A percentile compares a stretch with the other conserved stretches of the same genome.
These are phyloP conservation scores for Ranitomeya variabilis DNA, from an alignment of 2,113 vertebrate genomes.

Conservation along the genomic window DNA sequence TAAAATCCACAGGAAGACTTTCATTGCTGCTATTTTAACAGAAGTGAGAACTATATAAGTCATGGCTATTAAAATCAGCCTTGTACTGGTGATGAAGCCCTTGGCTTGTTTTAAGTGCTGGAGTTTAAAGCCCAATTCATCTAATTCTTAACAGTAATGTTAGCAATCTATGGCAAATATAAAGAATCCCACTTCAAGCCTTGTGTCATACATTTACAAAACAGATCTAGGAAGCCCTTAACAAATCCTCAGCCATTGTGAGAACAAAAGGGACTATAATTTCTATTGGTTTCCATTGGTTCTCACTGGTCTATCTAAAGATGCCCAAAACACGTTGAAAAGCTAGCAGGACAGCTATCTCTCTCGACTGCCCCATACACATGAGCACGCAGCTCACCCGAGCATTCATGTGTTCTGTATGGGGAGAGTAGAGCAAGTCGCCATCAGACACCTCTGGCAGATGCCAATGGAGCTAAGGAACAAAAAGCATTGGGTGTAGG, in stretches of 20 bases:
- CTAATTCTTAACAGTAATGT: background rate
- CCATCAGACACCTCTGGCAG: too few relatives aligned
- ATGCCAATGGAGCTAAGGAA: too few relatives aligned
- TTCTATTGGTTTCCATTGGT: background rate
- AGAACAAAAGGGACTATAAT: background rate
- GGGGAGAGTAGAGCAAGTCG: too few relatives aligned
- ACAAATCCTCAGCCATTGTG: background rate
- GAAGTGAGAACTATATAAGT: background rate
- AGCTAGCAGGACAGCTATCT: too few relatives aligned
- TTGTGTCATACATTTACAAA: background rate
- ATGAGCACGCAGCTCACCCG: too few relatives aligned
- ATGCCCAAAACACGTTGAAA: too few relatives aligned
- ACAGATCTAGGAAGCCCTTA: background rate
- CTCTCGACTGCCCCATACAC: too few relatives aligned
- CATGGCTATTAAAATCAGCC: constrained; percentile 2
- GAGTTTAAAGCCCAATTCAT: background rate
- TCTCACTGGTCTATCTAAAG: too few relatives aligned
- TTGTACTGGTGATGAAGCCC: background rate
- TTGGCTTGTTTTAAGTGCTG: background rate
- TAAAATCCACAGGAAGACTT: background rate
- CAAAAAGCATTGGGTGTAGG: too few relatives aligned
- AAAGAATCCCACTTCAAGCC: background rate
- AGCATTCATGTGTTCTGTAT: too few relatives aligned
- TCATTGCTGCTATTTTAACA: constrained; percentile 25
- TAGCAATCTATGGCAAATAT: background rate